Evolutionary conservation across 2,888 invertebrate genomes (phyloP), one percentile per base, ranked within the genome.

Genomic region (Biston betularia): DNA sequence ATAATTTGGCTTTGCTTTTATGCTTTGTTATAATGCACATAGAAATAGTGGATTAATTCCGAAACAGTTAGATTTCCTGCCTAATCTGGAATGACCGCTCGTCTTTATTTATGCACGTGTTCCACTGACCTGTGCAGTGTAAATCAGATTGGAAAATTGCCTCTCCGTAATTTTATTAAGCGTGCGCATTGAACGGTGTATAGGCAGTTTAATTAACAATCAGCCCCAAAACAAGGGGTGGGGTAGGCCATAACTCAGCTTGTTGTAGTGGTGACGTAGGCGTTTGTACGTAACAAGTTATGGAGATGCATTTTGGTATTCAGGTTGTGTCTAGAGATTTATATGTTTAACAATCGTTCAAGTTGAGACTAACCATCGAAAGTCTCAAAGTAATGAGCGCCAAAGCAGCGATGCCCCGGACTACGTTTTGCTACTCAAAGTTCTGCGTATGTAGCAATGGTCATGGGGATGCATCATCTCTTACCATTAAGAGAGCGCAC

Each of bases 191-290:
- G 84, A 83, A 79, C 84, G 85, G 81, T 83, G 78, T 85, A 85
- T 84, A 82, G 82, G 81, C 80, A 83, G 84, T 86, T 89, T 89
- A 89, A 89, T 89, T 89, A 89, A 84, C 88, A 84, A 84, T 83
- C 80, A 78, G 68, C 72, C 77, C 77, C 72, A 76, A 81, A 80
- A 82, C 78, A 79, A 73, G 71, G 71, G 56, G 49, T 15, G 56
- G 65, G 57, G 52, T 46, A 50, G 65, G 72, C 78, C 72, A 82
- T 88, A 83, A 83, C 80, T 87, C 84, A 84, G 73, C 73, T 68
- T 80, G 85, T 83, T 82, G 73, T 78, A 14, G 3, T 45, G 64
- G 70, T 73, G 72, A 72, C 72, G 69, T 62, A 46, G 48, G 48
- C 10, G 57, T 14, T 40, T 54, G 64, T 58, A 60, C 50, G n/a